Evolutionary conservation across 1,140 invertebrate species (phyloP).

Genomic region (Gryllus bimaculatus): DNA sequence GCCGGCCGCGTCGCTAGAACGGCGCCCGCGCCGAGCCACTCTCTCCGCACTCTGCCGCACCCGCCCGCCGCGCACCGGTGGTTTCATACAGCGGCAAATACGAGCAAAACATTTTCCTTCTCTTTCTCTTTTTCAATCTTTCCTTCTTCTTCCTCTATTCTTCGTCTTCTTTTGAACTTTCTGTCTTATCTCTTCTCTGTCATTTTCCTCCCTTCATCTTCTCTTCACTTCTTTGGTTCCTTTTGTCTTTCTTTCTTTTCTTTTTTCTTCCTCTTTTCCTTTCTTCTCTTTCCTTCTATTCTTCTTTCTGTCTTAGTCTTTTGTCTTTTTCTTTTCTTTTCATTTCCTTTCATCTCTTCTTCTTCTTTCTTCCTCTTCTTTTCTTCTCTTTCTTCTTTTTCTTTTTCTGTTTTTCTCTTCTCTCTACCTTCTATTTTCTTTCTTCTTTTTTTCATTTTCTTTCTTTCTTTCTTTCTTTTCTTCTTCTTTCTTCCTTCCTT

Average conservation of each 20-base stretch:
- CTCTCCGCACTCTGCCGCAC: no score
- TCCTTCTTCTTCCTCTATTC: background rate
- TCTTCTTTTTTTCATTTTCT: background rate
- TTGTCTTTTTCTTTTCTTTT: background rate
- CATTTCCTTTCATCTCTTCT: background rate
- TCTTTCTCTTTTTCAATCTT: background rate
- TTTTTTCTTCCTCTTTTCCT: no score
- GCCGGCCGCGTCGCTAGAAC: no score
- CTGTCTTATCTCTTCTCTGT: background rate
- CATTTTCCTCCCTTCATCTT: background rate
- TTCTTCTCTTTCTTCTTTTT: background rate
- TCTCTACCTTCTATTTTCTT: background rate
- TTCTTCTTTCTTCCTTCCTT: background rate
- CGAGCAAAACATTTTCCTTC: background rate
- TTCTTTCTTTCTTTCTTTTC: background rate
- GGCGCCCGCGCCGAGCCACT: no score
- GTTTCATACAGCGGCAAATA: no score
- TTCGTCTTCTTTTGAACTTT: background rate
- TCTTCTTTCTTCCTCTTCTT: background rate
- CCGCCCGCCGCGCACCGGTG: no score
- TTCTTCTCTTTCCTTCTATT: no score
- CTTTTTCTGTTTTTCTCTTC: background rate
- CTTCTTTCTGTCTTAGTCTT: no score
- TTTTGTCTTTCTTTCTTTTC: no score
- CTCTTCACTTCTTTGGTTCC: no score